phyloP scores from a whole-genome alignment of 2,888 invertebrate species.

The Argyresthia goedartella region DNA sequence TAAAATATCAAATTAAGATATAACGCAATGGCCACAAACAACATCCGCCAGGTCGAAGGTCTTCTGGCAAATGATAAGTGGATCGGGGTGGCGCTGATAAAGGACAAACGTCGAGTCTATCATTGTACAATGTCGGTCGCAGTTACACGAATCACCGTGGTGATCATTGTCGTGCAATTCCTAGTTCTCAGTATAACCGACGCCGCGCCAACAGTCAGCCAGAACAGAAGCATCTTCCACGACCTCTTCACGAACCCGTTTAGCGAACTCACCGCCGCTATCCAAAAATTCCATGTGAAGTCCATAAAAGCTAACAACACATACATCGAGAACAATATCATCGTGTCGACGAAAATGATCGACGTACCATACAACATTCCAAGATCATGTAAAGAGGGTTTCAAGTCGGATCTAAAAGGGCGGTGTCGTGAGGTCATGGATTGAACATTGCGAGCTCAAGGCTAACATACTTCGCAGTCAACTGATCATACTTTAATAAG shows the following conservation, averaged over 20 bases:
- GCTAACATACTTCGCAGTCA: constrained; percentile 27
- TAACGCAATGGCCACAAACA: too few relatives aligned
- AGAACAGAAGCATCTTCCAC: constrained; percentile 15
- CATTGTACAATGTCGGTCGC: constrained; percentile 48
- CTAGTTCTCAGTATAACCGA: constrained; percentile 24
- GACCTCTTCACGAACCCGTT: constrained; percentile 49
- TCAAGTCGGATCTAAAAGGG: neutral
- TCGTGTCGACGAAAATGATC: constrained; percentile 31
- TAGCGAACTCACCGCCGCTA: constrained; percentile 29
- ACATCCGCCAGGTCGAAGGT: constrained; percentile 1
- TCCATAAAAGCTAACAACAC: constrained; percentile 8
- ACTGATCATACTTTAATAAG: constrained; percentile 26
- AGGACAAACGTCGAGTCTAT: constrained; percentile 16
- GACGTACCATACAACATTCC: constrained; percentile 32
- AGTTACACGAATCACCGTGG: constrained; percentile 39
- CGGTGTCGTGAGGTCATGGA: constrained; percentile 5
- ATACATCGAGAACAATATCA: constrained; percentile 7
- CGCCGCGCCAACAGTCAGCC: constrained; percentile 27
- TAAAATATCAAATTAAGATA: too few relatives aligned
- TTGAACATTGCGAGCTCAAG: neutral
- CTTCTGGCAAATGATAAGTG: constrained; percentile 3
- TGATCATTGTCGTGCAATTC: constrained; percentile 36
- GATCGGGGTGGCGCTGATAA: neutral
- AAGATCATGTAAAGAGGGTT: neutral
- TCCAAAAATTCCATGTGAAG: constrained; percentile 2